Conservation (phyloP, 2,888 invertebrate species). For the Drosophila diplacantha region DNA sequence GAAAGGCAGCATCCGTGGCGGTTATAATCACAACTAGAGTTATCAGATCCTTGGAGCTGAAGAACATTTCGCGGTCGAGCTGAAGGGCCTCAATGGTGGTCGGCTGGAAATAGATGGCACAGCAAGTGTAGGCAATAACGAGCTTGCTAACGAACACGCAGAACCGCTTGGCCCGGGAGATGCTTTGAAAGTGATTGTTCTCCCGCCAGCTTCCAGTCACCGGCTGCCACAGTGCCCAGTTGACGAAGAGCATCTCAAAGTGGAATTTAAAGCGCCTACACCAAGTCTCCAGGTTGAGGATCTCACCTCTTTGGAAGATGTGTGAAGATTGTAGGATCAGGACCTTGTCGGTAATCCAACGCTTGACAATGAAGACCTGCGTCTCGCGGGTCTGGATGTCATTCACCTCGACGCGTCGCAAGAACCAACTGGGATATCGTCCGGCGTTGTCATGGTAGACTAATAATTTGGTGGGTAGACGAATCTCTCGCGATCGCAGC, state of each 20-base stretch:
- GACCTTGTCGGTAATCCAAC: constrained; percentile 47
- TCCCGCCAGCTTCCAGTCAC: constrained; percentile 52
- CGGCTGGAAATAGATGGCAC: constrained; percentile 14
- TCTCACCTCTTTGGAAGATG: constrained; percentile 35
- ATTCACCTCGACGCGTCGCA: constrained; percentile 40
- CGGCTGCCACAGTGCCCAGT: constrained; percentile 58
- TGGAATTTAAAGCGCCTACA: constrained; percentile 16
- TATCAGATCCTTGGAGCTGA: not conserved
- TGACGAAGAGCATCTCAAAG: constrained; percentile 37
- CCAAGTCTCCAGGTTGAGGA: not conserved
- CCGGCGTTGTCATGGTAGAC: constrained; percentile 52
- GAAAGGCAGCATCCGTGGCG: not conserved
- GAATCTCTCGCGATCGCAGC: constrained; percentile 50
- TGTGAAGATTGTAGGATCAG: constrained; percentile 33
- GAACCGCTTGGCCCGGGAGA: constrained; percentile 51
- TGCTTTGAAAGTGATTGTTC: not conserved
- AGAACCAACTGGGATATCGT: constrained; percentile 55
- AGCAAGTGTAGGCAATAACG: constrained; percentile 14
- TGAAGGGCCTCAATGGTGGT: constrained; percentile 26
- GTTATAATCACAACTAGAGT: not conserved
- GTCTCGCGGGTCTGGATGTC: constrained; percentile 47
- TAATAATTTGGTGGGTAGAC: constrained; percentile 47
- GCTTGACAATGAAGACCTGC: constrained; percentile 43
- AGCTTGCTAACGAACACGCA: constrained; percentile 50
- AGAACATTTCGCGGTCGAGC: not conserved